These are phyloP conservation scores for Columba guinea DNA, from an alignment of 2,797 vertebrate species.

Conservation along the genomic window DNA sequence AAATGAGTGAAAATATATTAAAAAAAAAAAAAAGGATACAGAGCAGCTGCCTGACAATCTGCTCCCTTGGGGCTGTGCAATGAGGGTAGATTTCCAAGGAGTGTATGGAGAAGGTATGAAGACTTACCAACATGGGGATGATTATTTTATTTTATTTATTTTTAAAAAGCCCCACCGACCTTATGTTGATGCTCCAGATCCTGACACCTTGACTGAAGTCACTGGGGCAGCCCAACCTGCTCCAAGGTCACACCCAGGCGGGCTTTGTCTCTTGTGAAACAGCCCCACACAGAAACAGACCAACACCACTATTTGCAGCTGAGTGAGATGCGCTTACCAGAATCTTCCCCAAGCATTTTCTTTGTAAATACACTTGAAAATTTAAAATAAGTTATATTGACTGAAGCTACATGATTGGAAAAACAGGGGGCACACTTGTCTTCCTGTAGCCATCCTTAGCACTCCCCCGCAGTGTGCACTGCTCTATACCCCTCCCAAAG, in stretches of 20 bases:
- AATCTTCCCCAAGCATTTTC: neutral
- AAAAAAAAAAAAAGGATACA: neutral
- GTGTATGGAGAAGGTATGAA: neutral
- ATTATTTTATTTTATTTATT: neutral
- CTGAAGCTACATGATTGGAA: neutral
- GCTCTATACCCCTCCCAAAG: neutral
- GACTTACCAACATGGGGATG: rapidly evolving
- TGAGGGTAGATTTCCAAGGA: neutral
- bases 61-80: neutral
- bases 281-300: neutral
- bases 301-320: neutral
- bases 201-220: neutral
- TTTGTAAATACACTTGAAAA: neutral
- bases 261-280: neutral
- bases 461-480: rapidly evolving
- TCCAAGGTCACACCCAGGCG: neutral
- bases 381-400: neutral
- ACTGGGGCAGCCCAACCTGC: neutral
- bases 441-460: neutral
- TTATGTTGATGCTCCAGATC: neutral
- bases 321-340: neutral
- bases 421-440: neutral
- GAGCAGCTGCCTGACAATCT: neutral
- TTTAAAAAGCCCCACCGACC: too few relatives aligned
- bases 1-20: neutral